Conservation (phyloP, 2,113 vertebrate species). For the Planiliza haematocheilus region DNA sequence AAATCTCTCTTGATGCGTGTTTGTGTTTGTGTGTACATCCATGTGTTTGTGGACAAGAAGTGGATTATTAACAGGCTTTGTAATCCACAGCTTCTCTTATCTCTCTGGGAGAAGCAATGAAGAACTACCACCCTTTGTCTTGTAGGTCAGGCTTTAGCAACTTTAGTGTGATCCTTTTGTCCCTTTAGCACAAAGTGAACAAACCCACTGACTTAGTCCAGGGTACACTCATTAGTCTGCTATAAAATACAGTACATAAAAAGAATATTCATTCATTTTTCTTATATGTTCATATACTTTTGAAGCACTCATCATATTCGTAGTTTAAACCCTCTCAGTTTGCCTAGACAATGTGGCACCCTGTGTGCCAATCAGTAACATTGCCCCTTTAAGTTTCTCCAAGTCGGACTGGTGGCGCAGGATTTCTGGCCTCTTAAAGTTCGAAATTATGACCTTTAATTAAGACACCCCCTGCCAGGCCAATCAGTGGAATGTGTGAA, state of each 20-base stretch:
- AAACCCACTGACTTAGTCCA: not conserved
- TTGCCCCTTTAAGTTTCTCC: constrained; percentile 20
- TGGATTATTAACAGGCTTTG: constrained; percentile 48
- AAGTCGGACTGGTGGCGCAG: constrained; percentile 32
- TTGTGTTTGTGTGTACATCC: constrained; percentile 9
- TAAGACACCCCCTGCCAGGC: constrained; percentile 57
- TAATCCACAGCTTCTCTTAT: constrained; percentile 50
- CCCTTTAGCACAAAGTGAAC: not conserved
- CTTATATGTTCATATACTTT: not conserved
- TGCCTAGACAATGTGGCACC: constrained; percentile 9
- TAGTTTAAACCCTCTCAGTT: not conserved
- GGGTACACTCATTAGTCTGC: too few species aligned
- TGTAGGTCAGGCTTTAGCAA: constrained; percentile 1
- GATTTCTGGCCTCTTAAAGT: constrained; percentile 48
- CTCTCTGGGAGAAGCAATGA: constrained; percentile 18
- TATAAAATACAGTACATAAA: too few species aligned
- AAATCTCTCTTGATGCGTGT: not conserved
- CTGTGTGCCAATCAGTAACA: constrained; percentile 44
- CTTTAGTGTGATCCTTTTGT: not conserved
- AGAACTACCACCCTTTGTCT: constrained; percentile 25
- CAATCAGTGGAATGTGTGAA: constrained; percentile 59
- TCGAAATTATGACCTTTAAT: constrained; percentile 70
- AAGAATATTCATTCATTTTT: too few species aligned
- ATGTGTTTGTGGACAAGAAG: constrained; percentile 26
- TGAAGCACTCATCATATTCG: not conserved